Evolutionary conservation across 2,888 invertebrate genomes (phyloP).

Genomic region (Tenthredo livida): DNA sequence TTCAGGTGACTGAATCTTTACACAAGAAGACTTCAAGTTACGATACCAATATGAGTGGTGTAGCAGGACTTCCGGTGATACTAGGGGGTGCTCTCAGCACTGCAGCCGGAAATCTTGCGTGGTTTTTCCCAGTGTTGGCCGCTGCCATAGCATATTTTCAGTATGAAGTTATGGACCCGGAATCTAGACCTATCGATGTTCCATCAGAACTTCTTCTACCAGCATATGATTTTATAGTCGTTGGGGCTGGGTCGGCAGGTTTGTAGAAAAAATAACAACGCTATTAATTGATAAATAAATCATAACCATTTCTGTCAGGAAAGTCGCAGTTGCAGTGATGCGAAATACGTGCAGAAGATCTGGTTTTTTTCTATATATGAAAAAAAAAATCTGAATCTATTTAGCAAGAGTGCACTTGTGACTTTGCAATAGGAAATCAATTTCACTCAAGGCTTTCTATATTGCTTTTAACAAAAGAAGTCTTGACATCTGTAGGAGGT

Average conservation of each 20-base stretch:
- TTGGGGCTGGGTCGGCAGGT: constrained; percentile 94
- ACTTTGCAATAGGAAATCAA: neutral
- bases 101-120: constrained; percentile 85
- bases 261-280: constrained; percentile 56
- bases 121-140: constrained; percentile 91
- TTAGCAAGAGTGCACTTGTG: neutral
- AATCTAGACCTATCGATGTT: constrained; percentile 88
- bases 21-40: neutral
- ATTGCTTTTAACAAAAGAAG: neutral
- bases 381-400: neutral
- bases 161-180: constrained; percentile 91
- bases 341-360: neutral
- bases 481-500: neutral
- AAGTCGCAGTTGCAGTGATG: neutral
- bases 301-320: neutral
- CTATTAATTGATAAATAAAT: neutral
- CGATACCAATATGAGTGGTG: constrained; percentile 81
- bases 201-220: constrained; percentile 83
- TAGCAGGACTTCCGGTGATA: constrained; percentile 78
- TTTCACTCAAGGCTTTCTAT: constrained; percentile 21
- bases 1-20: constrained; percentile 9
- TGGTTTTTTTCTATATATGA: neutral
- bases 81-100: constrained; percentile 70
- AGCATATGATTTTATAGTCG: constrained; percentile 91
- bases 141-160: constrained; percentile 93